A percentile compares a stretch with the other conserved stretches of the same genome.
These are phyloP conservation scores for Parasteatoda tepidariorum DNA, from an alignment of 1,140 invertebrate genomes.

Conservation along the genomic window DNA sequence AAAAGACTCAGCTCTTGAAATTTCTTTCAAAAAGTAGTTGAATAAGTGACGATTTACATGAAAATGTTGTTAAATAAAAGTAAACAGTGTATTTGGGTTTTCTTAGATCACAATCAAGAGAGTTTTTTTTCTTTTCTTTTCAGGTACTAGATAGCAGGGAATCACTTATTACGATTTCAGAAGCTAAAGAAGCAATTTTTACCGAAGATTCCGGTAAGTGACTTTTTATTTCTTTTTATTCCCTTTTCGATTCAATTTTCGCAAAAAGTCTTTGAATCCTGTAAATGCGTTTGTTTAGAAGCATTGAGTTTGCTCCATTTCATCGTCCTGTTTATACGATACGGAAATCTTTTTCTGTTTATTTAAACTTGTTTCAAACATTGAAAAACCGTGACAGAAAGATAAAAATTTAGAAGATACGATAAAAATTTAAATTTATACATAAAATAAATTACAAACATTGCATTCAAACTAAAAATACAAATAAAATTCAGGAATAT, in stretches of 20 bases:
- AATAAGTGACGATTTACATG: too few relatives aligned
- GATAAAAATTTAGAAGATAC: too few relatives aligned
- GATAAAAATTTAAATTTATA: too few relatives aligned
- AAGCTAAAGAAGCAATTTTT: conserved; percentile 74
- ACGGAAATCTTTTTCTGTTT: not conserved
- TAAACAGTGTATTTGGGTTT: too few relatives aligned
- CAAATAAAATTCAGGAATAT: too few relatives aligned
- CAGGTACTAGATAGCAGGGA: conserved; percentile 72
- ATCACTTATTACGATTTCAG: conserved; percentile 69
- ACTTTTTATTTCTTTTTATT: conserved; percentile 29
- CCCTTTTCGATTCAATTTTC: not conserved
- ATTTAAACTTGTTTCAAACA: not conserved
- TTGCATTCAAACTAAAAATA: too few relatives aligned
- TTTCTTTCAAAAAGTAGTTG: too few relatives aligned
- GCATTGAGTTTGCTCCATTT: conserved; percentile 13
- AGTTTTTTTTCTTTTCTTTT: conserved; percentile 19
- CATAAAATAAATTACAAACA: too few relatives aligned
- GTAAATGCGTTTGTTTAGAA: not conserved
- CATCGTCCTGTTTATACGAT: not conserved
- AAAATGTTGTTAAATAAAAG: too few relatives aligned
- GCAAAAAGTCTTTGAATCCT: not conserved
- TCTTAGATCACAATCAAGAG: too few relatives aligned
- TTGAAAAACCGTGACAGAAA: not conserved
- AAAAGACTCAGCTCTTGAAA: too few relatives aligned
- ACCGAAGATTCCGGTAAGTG: conserved; percentile 74